Base-by-base conservation (phyloP, 2,797 vertebrate genomes). In the Sciaenops ocellatus region DNA sequence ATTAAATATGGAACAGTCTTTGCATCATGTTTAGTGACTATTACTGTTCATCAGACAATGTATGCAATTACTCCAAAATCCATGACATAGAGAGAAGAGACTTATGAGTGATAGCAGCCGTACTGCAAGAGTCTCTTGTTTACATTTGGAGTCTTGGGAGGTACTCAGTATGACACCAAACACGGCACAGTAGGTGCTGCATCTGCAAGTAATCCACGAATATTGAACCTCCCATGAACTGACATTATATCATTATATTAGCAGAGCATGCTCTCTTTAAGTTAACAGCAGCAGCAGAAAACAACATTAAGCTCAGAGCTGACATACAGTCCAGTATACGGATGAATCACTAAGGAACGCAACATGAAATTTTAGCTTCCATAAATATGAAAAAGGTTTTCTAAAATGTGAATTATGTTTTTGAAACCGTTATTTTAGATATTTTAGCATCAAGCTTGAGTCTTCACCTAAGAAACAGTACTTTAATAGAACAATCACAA, bases 131-230 rank as follows among this genome's bases (percentile, higher is more conserved):
- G 69, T 71, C 65, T 81, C 41, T 80, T 88, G 84, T 88, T 93
- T 92, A 89, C 76, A 83, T 76, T 84, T 51, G 24, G 63, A 90
- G 78, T 87, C 73, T 78, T 75, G 69, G 90, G 91, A 82, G 87
- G 84, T 62, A 5, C 83, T 17, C 84, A 82, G 91, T 85, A 18
- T 78, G 91, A 89, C 42, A 46, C 77, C 80, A 86, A 89, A 90
- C 85, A 88, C 80, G 76, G 69, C 89, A 26, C 92, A 89, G 87
- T 57, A 22, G 74, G 90, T 15, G 56, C 38, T 82, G 77, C 64
- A 85, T 69, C 76, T 79, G 70, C 55, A 87, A 56, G 42, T 84
- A 81, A 85, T 84, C 88, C 74, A 80, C 74, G 66, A 85, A 85
- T 78, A 84, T 83, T 85, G 60, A 80, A 88, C 76, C 62, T 76